Conservation (phyloP, 1,140 invertebrate genomes). For the Papilio glaucus region DNA sequence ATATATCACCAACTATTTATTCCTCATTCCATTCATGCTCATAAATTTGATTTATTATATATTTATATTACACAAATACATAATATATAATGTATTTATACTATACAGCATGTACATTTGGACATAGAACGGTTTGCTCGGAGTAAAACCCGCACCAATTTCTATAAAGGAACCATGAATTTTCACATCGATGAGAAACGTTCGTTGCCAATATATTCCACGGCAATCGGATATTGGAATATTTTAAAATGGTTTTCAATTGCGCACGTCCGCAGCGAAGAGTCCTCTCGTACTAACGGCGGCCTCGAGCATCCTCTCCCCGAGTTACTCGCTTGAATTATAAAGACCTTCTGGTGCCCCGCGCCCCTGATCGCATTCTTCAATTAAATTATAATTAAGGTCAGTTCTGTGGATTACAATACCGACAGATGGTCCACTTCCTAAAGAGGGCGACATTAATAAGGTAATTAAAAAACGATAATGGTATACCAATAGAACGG, state of each 20-base stretch:
- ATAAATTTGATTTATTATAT: too few species aligned
- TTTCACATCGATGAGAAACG: conserved; percentile 22
- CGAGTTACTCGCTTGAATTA: not conserved
- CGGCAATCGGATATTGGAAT: conserved; percentile 31
- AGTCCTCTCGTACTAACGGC: not conserved
- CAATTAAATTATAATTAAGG: conserved; percentile 4
- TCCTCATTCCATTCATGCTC: not conserved
- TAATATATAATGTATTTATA: too few species aligned
- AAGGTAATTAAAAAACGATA: too few species aligned
- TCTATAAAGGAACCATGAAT: conserved; percentile 19
- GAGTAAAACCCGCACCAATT: conserved; percentile 2
- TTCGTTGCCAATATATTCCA: conserved; percentile 27
- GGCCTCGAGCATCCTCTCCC: not conserved
- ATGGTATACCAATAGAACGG: too few species aligned
- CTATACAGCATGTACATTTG: too few species aligned
- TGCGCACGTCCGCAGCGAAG: conserved; percentile 7
- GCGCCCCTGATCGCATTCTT: not conserved
- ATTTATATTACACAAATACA: too few species aligned
- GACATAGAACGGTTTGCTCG: conserved; percentile 3
- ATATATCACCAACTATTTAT: not conserved
- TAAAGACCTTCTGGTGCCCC: not conserved
- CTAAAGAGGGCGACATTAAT: not conserved
- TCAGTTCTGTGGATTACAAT: not conserved
- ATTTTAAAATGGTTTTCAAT: conserved; percentile 26
- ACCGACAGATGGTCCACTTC: not conserved